Percentiles rank a stretch among this genome's conserved stretches.
Conservation (phyloP, 2,113 vertebrate genomes). For the Erythrolamprus reginae region DNA sequence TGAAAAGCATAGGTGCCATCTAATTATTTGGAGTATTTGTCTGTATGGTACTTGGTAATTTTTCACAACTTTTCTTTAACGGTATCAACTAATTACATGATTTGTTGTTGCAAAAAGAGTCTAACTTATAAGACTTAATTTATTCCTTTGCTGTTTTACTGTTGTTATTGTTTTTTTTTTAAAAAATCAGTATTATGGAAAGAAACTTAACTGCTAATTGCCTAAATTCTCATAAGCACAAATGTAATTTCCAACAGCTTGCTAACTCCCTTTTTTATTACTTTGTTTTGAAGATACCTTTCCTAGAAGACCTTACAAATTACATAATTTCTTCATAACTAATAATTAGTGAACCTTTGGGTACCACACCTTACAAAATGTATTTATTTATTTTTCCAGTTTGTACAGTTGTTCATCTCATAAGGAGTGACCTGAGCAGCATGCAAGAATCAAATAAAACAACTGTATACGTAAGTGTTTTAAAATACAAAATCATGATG, state of each 20-base stretch:
- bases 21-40: neutral
- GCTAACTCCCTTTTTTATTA: constrained; percentile 30
- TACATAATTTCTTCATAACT: constrained; percentile 40
- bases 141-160: neutral
- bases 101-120: neutral
- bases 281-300: constrained; percentile 45
- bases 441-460: neutral
- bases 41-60: neutral
- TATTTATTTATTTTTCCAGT: neutral
- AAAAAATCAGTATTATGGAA: constrained; percentile 47
- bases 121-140: neutral
- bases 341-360: constrained; percentile 56
- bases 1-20: neutral
- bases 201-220: constrained; percentile 41
- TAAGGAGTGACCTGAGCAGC: neutral
- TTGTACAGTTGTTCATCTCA: neutral
- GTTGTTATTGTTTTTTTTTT: too few species aligned
- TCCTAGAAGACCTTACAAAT: constrained; percentile 28
- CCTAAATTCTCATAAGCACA: constrained; percentile 50
- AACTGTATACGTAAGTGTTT: neutral
- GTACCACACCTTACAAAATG: constrained; percentile 34
- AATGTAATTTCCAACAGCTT: constrained; percentile 43
- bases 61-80: neutral
- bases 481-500: neutral
- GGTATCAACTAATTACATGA: neutral